Percentiles rank a stretch among this genome's conserved stretches.
These are phyloP conservation scores for Pempheris klunzingeri DNA, from an alignment of 2,797 vertebrate genomes.

Conservation along the genomic window DNA sequence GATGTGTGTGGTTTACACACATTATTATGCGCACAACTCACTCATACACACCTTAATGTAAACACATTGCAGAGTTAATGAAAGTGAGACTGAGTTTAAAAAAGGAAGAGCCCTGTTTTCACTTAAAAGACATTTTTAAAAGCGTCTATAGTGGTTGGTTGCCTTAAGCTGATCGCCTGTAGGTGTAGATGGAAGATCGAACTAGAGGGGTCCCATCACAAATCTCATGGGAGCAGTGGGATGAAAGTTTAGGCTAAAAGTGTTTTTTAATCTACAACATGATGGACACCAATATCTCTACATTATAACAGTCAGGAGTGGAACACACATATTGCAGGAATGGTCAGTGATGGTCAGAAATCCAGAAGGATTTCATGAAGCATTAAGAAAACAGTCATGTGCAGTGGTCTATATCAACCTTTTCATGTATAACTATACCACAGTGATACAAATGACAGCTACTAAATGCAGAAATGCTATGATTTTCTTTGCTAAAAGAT, in stretches of 20 bases:
- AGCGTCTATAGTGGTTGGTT: not conserved
- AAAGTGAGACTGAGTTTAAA: not conserved
- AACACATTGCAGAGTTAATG: not conserved
- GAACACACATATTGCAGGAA: no score
- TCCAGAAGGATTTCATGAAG: no score
- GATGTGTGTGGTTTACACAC: constrained; percentile 25
- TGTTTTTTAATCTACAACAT: no score
- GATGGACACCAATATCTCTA: no score
- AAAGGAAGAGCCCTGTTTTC: not conserved
- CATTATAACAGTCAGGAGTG: no score
- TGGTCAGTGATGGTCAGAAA: no score
- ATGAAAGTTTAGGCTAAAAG: no score
- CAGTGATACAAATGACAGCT: not conserved
- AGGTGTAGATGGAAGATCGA: not conserved
- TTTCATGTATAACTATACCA: not conserved
- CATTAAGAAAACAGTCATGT: no score
- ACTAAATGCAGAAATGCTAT: not conserved
- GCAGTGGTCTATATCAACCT: not conserved
- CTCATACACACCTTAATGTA: not conserved
- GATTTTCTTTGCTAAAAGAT: not conserved
- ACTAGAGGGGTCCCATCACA: no score
- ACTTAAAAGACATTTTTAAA: not conserved
- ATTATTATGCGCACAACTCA: not conserved
- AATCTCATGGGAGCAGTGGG: no score
- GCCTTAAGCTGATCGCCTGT: not conserved